A percentile compares a stretch with the other conserved stretches of the same genome.
phyloP scores from a whole-genome alignment of 1,140 invertebrate genomes.

The Zophobas morio region DNA sequence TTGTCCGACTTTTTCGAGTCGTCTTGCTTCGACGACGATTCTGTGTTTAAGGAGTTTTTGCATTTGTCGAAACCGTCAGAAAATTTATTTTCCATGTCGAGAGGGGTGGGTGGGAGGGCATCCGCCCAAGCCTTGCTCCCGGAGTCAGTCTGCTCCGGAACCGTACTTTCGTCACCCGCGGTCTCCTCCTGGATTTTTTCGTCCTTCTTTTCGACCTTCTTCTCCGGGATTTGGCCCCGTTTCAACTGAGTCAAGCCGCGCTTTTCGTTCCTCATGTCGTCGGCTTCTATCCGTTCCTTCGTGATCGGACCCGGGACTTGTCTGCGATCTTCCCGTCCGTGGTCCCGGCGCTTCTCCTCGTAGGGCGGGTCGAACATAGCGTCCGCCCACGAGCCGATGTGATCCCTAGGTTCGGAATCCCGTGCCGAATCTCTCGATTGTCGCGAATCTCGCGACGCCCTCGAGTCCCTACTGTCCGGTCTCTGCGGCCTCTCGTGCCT shows the following conservation, averaged over 20 bases:
- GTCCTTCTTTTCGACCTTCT: conserved; percentile 59
- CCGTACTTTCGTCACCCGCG: conserved; percentile 28
- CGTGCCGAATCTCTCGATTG: conserved; percentile 66
- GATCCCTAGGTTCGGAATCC: conserved; percentile 62
- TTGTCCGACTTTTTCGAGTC: conserved; percentile 56
- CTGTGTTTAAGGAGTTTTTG: conserved; percentile 50
- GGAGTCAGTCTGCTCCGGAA: conserved; percentile 56
- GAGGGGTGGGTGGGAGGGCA: conserved; percentile 66
- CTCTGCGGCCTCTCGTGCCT: conserved; percentile 70
- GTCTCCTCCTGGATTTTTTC: conserved; percentile 66
- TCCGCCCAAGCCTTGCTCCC: conserved; percentile 70
- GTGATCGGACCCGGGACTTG: conserved; percentile 75
- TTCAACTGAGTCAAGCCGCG: conserved; percentile 72
- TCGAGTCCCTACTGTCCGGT: conserved; percentile 74
- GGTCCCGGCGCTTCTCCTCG: conserved; percentile 68
- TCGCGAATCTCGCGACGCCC: conserved; percentile 72
- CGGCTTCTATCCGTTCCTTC: conserved; percentile 75
- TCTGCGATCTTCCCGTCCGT: conserved; percentile 62
- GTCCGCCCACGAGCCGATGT: conserved; percentile 69
- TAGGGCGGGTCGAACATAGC: conserved; percentile 66
- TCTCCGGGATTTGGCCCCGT: conserved; percentile 62
- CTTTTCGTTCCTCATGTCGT: conserved; percentile 73
- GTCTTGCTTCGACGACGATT: conserved; percentile 44
- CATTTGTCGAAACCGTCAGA: conserved; percentile 46
- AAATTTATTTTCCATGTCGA: conserved; percentile 54